phyloP scores from a whole-genome alignment of 2,113 vertebrate species.

The Xenotilapia flavipinnis region DNA sequence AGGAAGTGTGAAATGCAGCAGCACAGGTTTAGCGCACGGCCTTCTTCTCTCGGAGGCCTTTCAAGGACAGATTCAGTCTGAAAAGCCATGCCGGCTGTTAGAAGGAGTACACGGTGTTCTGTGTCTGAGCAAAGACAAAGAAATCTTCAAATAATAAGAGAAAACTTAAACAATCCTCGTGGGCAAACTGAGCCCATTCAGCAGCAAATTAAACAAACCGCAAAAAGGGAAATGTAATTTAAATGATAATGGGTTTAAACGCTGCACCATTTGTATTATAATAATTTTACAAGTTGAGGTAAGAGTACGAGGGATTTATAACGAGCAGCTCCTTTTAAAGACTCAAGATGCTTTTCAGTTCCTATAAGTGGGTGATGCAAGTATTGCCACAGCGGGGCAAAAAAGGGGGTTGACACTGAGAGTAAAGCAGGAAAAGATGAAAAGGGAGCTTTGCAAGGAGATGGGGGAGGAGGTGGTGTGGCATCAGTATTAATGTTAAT shows the following conservation, averaged over 20 bases:
- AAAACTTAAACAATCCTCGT: background rate
- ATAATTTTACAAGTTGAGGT: background rate
- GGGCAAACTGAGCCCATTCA: background rate
- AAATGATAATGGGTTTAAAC: background rate
- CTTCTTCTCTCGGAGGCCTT: background rate
- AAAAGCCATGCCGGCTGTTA: background rate
- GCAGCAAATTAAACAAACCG: background rate
- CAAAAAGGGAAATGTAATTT: background rate
- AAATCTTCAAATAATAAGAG: background rate
- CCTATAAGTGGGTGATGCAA: background rate
- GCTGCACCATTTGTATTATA: background rate
- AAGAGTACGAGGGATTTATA: background rate
- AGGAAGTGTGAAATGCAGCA: background rate
- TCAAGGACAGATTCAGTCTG: background rate
- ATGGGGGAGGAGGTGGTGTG: background rate
- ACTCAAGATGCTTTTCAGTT: background rate
- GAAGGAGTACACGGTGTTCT: background rate
- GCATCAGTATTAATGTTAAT: background rate
- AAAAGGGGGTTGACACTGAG: background rate
- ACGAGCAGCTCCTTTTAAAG: background rate
- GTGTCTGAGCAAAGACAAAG: background rate
- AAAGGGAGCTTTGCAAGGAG: background rate
- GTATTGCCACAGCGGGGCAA: background rate
- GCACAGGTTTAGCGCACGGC: rapidly evolving
- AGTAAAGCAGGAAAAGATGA: background rate